phyloP scores from a whole-genome alignment of 2,888 invertebrate genomes.

The Cheilosia urbana region DNA sequence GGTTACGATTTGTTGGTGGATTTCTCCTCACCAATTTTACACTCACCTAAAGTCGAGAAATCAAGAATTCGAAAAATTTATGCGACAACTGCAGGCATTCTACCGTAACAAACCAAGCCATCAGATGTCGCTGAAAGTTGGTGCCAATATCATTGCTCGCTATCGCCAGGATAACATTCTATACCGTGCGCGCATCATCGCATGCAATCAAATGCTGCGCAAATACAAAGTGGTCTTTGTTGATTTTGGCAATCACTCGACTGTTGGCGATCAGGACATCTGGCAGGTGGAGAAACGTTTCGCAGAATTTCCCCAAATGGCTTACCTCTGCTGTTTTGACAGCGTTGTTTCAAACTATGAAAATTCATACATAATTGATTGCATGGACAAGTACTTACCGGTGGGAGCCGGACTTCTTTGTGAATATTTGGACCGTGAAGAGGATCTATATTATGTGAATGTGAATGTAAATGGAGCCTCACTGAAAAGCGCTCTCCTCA shows the following conservation, averaged over 20 bases:
- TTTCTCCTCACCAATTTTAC: conserved; percentile 90
- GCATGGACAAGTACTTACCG: conserved; percentile 82
- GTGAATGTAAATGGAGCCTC: conserved; percentile 81
- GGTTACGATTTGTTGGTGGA: conserved; percentile 89
- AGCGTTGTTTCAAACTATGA: conserved; percentile 86
- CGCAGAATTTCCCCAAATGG: conserved; percentile 88
- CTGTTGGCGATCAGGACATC: conserved; percentile 87
- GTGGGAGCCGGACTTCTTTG: conserved; percentile 80
- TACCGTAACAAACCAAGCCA: conserved; percentile 85
- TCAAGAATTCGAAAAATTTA: conserved; percentile 87
- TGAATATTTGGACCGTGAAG: conserved; percentile 79
- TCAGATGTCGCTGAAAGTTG: conserved; percentile 84
- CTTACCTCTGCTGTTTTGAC: conserved; percentile 87
- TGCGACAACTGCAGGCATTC: conserved; percentile 88
- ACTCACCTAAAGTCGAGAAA: conserved; percentile 85
- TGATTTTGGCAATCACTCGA: conserved; percentile 90
- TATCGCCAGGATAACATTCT: conserved; percentile 89
- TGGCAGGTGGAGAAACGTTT: conserved; percentile 89
- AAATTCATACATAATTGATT: conserved; percentile 81
- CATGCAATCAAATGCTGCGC: conserved; percentile 85
- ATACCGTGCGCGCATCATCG: conserved; percentile 88
- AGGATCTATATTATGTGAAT: conserved; percentile 80
- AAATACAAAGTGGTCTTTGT: conserved; percentile 89
- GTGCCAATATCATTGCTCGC: conserved; percentile 88
- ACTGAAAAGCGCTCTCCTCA: conserved; percentile 79